Evolutionary conservation across 1,140 invertebrate genomes (phyloP), one percentile per base, ranked within the genome.

Genomic region (Temnothorax curvispinosus): DNA sequence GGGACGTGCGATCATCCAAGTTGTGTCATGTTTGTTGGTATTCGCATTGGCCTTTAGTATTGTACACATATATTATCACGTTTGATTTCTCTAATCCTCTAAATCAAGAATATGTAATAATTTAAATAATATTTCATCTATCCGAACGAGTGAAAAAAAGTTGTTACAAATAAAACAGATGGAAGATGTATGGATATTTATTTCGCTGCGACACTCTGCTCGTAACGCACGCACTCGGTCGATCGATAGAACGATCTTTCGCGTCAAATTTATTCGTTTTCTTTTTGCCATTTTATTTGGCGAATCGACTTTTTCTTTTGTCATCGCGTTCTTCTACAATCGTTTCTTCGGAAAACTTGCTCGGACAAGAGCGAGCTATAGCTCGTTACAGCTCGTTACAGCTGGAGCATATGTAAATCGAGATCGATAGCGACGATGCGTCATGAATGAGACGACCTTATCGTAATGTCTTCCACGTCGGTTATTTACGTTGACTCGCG

Each of bases 371-470:
- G 8, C 32, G 7, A 67, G 44, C 35, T 62, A 8, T 44, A 27
- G 27, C 27, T 27, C 27, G 27, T 27, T 27, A 27, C 11, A 62
- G 27, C 60, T 62, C 6, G 32, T 62, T 38, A 76, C 21, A 58
- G 6, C 9, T 41, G 0, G 74, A 47, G 32, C 13, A 41, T 69
- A 71, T 15, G 13, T 78, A 81, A 81, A 56, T 81, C 9, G 62
- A 65, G 21, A 52, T 41, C 11, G n/a, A 50, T 41, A 32, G 6
- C 18, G 11, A 71, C 15, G 60, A 18, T 8, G 27, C 27, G 27
- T 27, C 27, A 27, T 1, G 27, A 27, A 27, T 27, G 27, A 27
- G 27, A 27, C 27, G 27, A 27, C 27, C 15, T 62, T 47, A 18
- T 21, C n/a, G 21, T 38, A 50, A 32, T 41, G 11, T 80, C 13